Evolutionary conservation across 2,113 vertebrate genomes (phyloP), one percentile per base, ranked within the genome.

Genomic region (Stercorarius parasiticus): DNA sequence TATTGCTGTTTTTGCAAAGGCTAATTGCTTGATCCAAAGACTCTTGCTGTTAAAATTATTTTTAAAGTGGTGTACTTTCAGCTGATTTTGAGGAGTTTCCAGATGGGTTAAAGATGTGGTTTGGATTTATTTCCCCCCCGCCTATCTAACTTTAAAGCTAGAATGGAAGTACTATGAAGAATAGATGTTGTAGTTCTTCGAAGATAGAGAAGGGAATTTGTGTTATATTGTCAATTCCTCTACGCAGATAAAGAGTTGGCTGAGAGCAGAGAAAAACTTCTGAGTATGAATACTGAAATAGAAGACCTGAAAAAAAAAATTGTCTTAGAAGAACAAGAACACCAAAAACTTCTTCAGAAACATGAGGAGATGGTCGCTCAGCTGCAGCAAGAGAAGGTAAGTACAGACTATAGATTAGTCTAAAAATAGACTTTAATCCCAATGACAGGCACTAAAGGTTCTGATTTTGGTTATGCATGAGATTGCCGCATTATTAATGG

Each of bases 341-440:
- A 74, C 74, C 96, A 98, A 88, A 96, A 98, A 19, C 96, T 99
- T 5, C 97, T 98, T 86, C 96, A 98, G 89, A 97, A 98, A 83
- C 95, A 98, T 23, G 65, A 97, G 34, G 76, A 98, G n/a, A 70
- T 97, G 1, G 61, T 80, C 6, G 96, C 96, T 92, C 97, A 98
- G 70, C 96, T 99, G 59, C 96, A 98, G 22, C 98, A 98, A 94
- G 99, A 99, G 82, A 99, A 98, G 98, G 99, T 99, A 97, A 42
- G 80, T 58, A 38, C 3, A 47, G 20, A 10, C 25, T 56, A 15
- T 40, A 42, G 65, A 29, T 21, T 15, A 56, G 3, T 43, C 8
- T 16, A 38, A 58, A 82, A 69, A 16, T 4, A 69, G 9, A 30
- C 17, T n/a, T 2, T 34, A 20, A n/a, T 71, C 9, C 52, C 15